Evolutionary conservation across 2,113 vertebrate species (phyloP), one percentile per base, ranked within the genome.

Genomic region (Nothoprocta perdicaria): DNA sequence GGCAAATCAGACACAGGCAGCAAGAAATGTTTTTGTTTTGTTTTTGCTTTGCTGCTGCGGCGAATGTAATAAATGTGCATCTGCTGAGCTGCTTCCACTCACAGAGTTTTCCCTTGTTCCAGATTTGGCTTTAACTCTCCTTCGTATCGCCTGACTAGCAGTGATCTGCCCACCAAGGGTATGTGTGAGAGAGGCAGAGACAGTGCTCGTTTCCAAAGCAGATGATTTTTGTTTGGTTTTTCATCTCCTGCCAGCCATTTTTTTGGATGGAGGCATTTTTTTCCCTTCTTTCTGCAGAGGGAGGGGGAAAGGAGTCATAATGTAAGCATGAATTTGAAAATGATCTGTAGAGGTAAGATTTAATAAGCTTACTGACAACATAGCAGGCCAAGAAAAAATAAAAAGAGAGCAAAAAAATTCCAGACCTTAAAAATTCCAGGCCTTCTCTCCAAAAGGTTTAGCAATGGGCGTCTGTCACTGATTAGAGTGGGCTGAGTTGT

Each of bases 261-360:
- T 91, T 93, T 89, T 89, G 78, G 87, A 92, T 3, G 1, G 73
- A 94, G 76, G 33, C 71, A 86, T 57, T 53, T 68, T 81, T 90
- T 93, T 57, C 45, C 75, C 86, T 79, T 89, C 96, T 89, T 86
- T 93, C 27, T 53, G 52, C 26, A 29, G 53, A 27, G 26, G 53
- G 53, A 16, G 53, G 53, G 27, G 27, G 8, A 29, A 10, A 48
- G 48, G 48, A 38, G 55, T 71, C 80, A 69, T 80, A 96, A 93
- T 81, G 29, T 94, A 97, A 96, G 91, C 92, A 95, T 60, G 83
- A 86, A 91, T 94, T 96, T 95, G 89, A 97, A 97, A 97, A 95
- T 84, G 41, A 97, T 93, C 74, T 89, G 91, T 38, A 95, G 84
- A 95, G 95, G 84, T 94, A 97, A 82, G 71, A 92, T 95, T 97